Conservation (phyloP, 2,113 vertebrate species). For the Acinonyx jubatus region DNA sequence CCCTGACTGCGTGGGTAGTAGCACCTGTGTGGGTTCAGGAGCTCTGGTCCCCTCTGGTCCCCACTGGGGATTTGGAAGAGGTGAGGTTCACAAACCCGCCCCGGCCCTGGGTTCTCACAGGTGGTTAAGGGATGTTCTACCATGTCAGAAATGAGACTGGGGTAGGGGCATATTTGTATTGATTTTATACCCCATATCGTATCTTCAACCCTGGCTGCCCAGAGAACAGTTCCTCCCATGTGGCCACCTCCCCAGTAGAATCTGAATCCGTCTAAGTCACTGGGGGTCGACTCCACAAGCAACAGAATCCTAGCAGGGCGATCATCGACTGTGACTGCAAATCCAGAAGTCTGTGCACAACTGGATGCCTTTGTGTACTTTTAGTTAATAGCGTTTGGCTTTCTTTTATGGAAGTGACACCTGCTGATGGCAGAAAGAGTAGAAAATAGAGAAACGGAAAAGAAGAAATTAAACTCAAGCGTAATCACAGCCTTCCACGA, state of each 20-base stretch:
- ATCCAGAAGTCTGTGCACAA: background rate
- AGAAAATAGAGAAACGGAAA: background rate
- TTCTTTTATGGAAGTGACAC: background rate
- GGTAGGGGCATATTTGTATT: background rate
- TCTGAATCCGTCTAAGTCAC: background rate
- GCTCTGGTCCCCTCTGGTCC: background rate
- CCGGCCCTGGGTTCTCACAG: background rate
- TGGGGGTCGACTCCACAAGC: background rate
- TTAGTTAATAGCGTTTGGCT: background rate
- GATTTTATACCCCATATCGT: background rate
- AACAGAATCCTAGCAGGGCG: background rate
- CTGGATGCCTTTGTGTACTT: background rate
- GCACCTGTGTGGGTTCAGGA: too few relatives aligned
- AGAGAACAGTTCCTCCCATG: background rate
- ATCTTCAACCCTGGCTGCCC: background rate
- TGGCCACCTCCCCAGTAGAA: background rate
- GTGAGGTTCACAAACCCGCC: background rate
- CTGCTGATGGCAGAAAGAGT: background rate
- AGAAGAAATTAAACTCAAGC: slow-evolving; percentile 9
- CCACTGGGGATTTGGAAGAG: background rate
- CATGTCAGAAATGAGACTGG: background rate
- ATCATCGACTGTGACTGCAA: background rate
- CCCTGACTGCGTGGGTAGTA: background rate
- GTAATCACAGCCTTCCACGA: background rate
- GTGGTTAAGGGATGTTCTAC: background rate